Evolutionary conservation across 1,140 invertebrate species (phyloP), one percentile per base, ranked within the genome.

Genomic region (Drosophila novamexicana): DNA sequence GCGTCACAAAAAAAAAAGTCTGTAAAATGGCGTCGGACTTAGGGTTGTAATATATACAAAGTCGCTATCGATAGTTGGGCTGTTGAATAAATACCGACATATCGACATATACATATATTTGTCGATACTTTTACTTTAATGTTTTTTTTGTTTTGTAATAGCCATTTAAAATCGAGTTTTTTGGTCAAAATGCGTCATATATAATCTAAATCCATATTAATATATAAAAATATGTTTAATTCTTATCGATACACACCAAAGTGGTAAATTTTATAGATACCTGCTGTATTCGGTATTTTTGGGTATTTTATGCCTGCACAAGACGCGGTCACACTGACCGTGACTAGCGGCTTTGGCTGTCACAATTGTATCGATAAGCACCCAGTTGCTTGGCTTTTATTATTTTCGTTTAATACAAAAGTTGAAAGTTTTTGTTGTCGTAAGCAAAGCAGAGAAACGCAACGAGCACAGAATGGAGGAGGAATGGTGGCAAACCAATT

Each of bases 401-500:
- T 39, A 39, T 37, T 37, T 37, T 37, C 12, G 39, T 54, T 37
- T 8, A 29, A n/a, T 12, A 22, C 1, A 29, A 29, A 6, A 49
- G 34, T 40, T 36, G 16, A 2, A 8, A 29, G 8, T 14, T 42
- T 42, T 14, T 14, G 40, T 42, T 7, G 7, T 42, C 10, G 12
- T 7, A 42, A 42, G 6, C 40, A 42, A 6, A 14, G 12, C 22
- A 8, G 37, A 7, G 12, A 47, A 53, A 37, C 1, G 16, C 37
- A 39, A 39, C 34, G 32, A 14, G 12, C 44, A 56, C 18, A 61
- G 53, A 64, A 92, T 92, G 91, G 90, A 89, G 2, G 92, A 93
- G 29, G 91, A 89, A 34, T 94, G 93, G 93, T 93, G 90, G 86
- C 69, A 79, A 32, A 81, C 88, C 16, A 91, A 93, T 73, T 57